These are phyloP conservation scores for Catharus fuscescens DNA, from an alignment of 2,113 vertebrate genomes.

Conservation along the genomic window DNA sequence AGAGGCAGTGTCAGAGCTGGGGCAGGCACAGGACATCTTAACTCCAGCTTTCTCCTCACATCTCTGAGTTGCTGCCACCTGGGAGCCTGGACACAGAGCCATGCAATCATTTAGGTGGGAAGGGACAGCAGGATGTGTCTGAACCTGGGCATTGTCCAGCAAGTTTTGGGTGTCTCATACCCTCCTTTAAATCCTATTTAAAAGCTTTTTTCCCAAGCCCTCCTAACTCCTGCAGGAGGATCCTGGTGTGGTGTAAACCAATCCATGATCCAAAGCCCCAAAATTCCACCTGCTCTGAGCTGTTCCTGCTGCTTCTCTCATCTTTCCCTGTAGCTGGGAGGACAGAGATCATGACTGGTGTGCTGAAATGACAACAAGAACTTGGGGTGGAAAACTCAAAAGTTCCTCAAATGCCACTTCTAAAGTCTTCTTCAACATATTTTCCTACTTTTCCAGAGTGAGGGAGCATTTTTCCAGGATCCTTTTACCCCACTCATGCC, in stretches of 20 bases:
- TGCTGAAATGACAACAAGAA: neutral
- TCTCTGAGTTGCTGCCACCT: neutral
- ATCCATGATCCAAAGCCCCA: neutral
- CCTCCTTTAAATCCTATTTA: neutral
- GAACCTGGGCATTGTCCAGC: neutral
- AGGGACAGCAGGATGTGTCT: neutral
- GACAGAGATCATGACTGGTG: neutral
- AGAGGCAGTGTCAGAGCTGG: neutral
- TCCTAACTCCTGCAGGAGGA: neutral
- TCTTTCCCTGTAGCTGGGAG: neutral
- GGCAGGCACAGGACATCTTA: neutral
- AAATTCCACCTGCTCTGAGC: neutral
- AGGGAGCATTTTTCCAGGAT: neutral
- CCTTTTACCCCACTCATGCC: rapidly evolving
- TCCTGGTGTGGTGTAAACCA: neutral
- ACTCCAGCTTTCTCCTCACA: neutral
- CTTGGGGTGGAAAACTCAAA: neutral
- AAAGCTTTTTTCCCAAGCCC: neutral
- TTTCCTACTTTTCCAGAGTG: neutral
- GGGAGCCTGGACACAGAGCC: neutral
- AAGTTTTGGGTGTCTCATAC: neutral
- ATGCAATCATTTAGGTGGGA: neutral
- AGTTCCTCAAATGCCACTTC: neutral
- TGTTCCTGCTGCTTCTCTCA: neutral
- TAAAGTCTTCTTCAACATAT: neutral